Evolutionary conservation across 2,113 vertebrate genomes (phyloP), one percentile per base, ranked within the genome.

Genomic region (Archocentrus centrarchus): DNA sequence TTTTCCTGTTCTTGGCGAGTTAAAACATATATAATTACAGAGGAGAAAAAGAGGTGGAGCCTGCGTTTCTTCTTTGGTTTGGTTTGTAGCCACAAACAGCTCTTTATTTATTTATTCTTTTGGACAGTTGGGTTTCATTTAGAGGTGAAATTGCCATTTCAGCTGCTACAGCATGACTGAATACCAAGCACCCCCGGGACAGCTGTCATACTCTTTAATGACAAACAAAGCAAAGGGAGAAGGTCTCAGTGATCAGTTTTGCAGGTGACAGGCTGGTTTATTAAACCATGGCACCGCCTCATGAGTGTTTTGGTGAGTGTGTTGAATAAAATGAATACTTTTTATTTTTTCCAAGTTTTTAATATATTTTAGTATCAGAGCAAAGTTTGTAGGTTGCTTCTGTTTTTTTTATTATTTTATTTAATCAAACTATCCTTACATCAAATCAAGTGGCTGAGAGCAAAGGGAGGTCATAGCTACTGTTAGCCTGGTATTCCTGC

Each of bases 141-240:
- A 64, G 47, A 78, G 63, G 55, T 84, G 63, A 86, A 80, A 86
- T 78, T 86, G 86, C 77, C 60, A 44, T 86, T 88, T 88, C 59
- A 63, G 83, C 73, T 66, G 22, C 24, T 18, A 70, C 44, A 50
- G 15, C 66, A 50, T 70, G 66, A 70, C 24, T 89, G 82, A 89
- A 85, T 78, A 62, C 37, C 4, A 9, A 55, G 39, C 15, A 30
- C 17, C 66, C 44, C 20, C 7, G 17, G 17, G 66, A 73, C 66
- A 32, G 41, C 64, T 73, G 66, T 53, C 64, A 30, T 50, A 50
- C 9, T 70, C 66, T 5, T 70, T 70, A 70, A 32, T 73, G 47
- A 10, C 24, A 73, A 73, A 53, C 44, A 53, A 53, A 73, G 50
- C 17, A 32, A 53, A 30, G 24, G 66, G 20, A 13, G 44, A 17